Conservation (phyloP, 2,113 vertebrate species). For the Cottus gobio region DNA sequence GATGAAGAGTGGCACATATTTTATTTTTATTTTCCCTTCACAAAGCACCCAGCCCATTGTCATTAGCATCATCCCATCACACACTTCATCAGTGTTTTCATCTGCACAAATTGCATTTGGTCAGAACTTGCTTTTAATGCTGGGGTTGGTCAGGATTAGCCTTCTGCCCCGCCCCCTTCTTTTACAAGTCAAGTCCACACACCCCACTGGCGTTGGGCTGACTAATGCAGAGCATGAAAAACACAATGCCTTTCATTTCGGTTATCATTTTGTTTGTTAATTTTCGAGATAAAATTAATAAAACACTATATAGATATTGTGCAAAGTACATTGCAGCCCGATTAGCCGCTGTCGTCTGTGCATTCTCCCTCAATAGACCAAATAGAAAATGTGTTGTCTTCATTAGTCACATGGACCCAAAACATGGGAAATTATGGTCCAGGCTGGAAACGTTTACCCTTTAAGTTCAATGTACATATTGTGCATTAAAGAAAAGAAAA, state of each 20-base stretch:
- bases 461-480: too few relatives aligned
- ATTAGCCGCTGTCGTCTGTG: background rate
- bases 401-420: background rate
- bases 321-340: background rate
- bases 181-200: background rate
- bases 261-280: background rate
- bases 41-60: conserved; percentile 27
- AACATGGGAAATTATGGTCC: background rate
- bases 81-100: conserved; percentile 44
- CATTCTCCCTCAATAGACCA: background rate
- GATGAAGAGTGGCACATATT: conserved; percentile 21
- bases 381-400: background rate
- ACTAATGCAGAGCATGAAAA: background rate
- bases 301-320: too few relatives aligned
- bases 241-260: background rate
- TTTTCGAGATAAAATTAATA: background rate
- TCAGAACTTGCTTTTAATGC: conserved; percentile 21
- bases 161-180: background rate
- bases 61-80: conserved; percentile 33
- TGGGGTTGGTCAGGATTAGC: conserved; percentile 6
- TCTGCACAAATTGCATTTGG: conserved; percentile 33
- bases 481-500: too few relatives aligned
- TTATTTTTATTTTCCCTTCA: background rate
- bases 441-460: background rate
- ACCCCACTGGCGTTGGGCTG: background rate